Conservation (phyloP, 2,113 vertebrate genomes). For the Gambusia holbrooki region DNA sequence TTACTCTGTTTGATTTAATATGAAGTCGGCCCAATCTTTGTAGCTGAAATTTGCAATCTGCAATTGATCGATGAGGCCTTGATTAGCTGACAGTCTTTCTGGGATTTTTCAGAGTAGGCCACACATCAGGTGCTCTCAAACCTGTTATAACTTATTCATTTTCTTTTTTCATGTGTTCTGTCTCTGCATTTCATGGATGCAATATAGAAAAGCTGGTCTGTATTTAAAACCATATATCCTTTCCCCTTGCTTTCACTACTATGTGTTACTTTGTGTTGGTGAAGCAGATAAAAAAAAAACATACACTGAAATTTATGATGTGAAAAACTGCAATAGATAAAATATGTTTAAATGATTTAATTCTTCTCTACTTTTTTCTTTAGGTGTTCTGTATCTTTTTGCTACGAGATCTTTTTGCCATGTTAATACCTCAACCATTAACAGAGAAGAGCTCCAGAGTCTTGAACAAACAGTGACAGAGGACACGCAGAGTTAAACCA, state of each 20-base stretch:
- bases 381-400: constrained; percentile 23
- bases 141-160: too few relatives aligned
- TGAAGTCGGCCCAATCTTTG: too few relatives aligned
- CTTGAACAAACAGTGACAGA: constrained; percentile 33
- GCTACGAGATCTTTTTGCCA: constrained; percentile 16
- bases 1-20: too few relatives aligned
- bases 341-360: neutral
- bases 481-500: constrained; percentile 1
- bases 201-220: too few relatives aligned
- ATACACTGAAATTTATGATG: neutral
- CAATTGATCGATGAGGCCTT: too few relatives aligned
- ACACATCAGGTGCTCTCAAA: too few relatives aligned
- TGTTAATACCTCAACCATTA: constrained; percentile 62
- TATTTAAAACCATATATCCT: neutral
- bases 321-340: neutral
- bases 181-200: too few relatives aligned
- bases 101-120: too few relatives aligned
- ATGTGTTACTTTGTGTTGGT: neutral
- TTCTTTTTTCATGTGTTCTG: too few relatives aligned
- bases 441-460: constrained; percentile 31
- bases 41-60: too few relatives aligned
- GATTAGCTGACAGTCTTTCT: too few relatives aligned
- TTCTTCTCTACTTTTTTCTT: constrained; percentile 13
- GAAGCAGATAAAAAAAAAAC: neutral
- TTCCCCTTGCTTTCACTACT: too few relatives aligned